A percentile compares a stretch with the other conserved stretches of the same genome.
These are phyloP conservation scores for Ceratotherium simum DNA, from an alignment of 2,113 vertebrate genomes.

Conservation along the genomic window DNA sequence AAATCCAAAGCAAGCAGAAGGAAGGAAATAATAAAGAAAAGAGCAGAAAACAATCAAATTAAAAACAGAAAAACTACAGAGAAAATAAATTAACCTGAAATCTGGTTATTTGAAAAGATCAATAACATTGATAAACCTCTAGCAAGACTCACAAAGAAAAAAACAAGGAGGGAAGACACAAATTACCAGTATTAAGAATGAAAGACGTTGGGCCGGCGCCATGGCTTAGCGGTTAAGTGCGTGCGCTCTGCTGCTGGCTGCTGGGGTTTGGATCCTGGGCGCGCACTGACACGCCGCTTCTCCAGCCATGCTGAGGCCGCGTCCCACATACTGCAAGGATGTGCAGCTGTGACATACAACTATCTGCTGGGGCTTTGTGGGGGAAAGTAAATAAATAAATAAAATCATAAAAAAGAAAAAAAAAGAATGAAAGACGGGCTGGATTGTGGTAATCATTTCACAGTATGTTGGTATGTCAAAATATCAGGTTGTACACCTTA, in stretches of 20 bases:
- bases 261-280: no score
- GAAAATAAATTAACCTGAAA: background rate
- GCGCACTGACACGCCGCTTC: no score
- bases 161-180: background rate
- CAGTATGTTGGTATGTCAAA: background rate
- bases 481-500: background rate
- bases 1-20: background rate
- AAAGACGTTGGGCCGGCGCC: no score
- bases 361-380: no score
- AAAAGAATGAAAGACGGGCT: background rate
- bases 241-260: no score
- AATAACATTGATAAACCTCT: background rate
- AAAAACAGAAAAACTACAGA: background rate
- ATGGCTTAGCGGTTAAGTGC: no score
- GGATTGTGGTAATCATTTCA: background rate
- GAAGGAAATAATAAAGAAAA: background rate
- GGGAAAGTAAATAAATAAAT: no score
- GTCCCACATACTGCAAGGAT: no score
- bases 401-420: no score
- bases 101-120: constrained; percentile 5
- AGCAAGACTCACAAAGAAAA: background rate
- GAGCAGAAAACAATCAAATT: background rate
- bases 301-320: no score
- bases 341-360: no score
- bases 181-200: background rate